Percentiles rank a stretch among this genome's conserved stretches.
phyloP scores from a whole-genome alignment of 2,797 vertebrate genomes.

The Cossypha dichroa region DNA sequence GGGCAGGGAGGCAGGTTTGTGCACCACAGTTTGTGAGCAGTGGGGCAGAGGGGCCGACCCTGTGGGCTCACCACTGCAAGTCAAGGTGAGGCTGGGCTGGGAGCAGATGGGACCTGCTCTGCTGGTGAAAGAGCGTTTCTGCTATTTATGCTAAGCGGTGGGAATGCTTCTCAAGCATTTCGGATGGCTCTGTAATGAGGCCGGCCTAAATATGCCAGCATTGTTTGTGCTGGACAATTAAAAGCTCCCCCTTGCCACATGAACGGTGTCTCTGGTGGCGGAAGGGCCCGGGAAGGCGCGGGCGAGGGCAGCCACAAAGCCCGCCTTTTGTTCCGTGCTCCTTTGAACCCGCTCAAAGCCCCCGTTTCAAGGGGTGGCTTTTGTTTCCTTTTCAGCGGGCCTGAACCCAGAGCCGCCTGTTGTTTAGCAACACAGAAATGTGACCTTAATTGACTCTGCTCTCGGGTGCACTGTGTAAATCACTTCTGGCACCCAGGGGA shows the following conservation, averaged over 20 bases:
- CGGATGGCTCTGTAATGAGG: conserved; percentile 91
- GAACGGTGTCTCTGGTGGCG: conserved; percentile 94
- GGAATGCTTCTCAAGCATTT: conserved; percentile 89
- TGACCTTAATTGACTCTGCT: conserved; percentile 98
- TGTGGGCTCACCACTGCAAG: conserved; percentile 81
- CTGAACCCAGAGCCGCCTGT: conserved; percentile 86
- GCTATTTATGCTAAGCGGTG: conserved; percentile 91
- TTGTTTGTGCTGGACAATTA: conserved; percentile 92
- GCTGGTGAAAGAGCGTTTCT: conserved; percentile 90
- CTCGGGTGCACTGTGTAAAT: conserved; percentile 77
- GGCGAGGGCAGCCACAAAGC: conserved; percentile 89
- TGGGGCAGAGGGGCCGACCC: rapidly evolving
- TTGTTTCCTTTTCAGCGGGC: conserved; percentile 90
- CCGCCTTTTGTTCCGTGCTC: conserved; percentile 90
- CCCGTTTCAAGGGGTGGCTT: conserved; percentile 90
- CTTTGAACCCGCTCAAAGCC: conserved; percentile 93
- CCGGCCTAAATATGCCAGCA: conserved; percentile 88
- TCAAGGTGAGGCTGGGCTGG: conserved; percentile 91
- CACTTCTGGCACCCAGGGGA: conserved; percentile 68
- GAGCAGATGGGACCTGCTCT: conserved; percentile 97
- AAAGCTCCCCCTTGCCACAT: conserved; percentile 94
- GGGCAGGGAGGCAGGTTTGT: conserved; percentile 82
- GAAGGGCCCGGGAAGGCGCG: conserved; percentile 81
- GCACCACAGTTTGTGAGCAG: conserved; percentile 84
- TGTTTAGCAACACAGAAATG: conserved; percentile 97